These are phyloP conservation scores for Anthopleura sola DNA, from an alignment of 64 coral and sea anemone species.

Conservation along the genomic window DNA sequence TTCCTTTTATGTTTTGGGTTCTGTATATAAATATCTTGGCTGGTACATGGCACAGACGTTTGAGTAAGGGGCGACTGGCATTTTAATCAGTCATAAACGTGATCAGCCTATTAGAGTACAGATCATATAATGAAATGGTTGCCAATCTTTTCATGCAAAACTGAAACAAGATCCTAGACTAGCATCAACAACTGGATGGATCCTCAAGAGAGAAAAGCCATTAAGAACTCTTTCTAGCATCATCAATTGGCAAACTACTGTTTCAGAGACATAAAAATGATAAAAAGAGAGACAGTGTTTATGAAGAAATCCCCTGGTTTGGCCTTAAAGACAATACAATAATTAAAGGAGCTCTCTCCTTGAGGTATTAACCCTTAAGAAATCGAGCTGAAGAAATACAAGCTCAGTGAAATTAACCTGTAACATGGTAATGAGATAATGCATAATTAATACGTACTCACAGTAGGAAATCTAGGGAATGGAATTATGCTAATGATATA, in stretches of 20 bases:
- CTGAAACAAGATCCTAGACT: background rate
- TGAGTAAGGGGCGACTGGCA: background rate
- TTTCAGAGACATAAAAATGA: background rate
- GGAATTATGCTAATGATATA: background rate
- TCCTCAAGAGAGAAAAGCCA: background rate
- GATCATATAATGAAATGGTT: background rate
- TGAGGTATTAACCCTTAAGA: background rate
- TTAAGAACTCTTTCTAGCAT: background rate
- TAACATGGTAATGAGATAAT: background rate
- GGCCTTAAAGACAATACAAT: background rate
- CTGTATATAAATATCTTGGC: constrained; percentile 15
- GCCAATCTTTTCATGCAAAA: background rate
- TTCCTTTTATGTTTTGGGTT: constrained; percentile 15
- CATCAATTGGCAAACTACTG: background rate
- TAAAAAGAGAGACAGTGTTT: background rate
- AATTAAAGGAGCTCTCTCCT: background rate
- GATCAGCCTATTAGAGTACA: background rate
- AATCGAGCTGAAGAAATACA: background rate
- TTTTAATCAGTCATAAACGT: background rate
- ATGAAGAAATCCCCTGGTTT: background rate
- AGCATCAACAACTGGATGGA: background rate
- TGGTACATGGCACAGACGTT: background rate
- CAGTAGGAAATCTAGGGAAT: background rate
- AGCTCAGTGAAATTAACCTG: background rate
- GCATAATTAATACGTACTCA: constrained; percentile 11